phyloP scores from a whole-genome alignment of 2,888 invertebrate genomes.

The Ischnura elegans region DNA sequence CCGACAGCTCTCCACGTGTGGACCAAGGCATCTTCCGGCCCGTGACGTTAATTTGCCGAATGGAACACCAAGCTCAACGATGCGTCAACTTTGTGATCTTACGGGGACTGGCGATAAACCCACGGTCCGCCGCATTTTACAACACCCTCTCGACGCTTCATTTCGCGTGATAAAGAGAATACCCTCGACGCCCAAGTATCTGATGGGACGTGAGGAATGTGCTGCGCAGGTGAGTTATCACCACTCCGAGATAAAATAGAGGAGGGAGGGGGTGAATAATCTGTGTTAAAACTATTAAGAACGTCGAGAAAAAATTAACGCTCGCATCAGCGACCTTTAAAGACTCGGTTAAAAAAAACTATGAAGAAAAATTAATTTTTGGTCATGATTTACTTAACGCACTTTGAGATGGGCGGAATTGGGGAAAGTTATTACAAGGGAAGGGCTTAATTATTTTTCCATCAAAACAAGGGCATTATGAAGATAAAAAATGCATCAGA shows the following conservation, averaged over 20 bases:
- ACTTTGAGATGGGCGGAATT: too few species aligned
- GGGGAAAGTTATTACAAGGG: not conserved
- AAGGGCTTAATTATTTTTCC: not conserved
- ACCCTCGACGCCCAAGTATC: not conserved
- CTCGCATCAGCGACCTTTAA: not conserved
- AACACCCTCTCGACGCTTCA: not conserved
- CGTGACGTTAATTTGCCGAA: not conserved
- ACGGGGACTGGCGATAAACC: not conserved
- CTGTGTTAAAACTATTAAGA: not conserved
- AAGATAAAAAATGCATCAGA: too few species aligned
- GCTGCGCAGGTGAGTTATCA: not conserved
- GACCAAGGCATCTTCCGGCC: not conserved
- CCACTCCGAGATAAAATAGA: not conserved
- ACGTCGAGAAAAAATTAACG: not conserved
- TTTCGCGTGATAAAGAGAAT: not conserved
- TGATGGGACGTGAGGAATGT: not conserved
- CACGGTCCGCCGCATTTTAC: not conserved
- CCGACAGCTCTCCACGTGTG: not conserved
- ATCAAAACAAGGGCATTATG: not conserved
- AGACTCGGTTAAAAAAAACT: not conserved
- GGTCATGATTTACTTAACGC: too few species aligned
- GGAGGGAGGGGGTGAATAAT: not conserved
- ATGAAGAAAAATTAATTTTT: too few species aligned
- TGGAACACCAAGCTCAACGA: constrained; percentile 1
- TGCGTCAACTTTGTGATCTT: constrained; percentile 35